These are phyloP conservation scores for Chelonus insularis DNA, from an alignment of 1,140 invertebrate species.

Conservation along the genomic window DNA sequence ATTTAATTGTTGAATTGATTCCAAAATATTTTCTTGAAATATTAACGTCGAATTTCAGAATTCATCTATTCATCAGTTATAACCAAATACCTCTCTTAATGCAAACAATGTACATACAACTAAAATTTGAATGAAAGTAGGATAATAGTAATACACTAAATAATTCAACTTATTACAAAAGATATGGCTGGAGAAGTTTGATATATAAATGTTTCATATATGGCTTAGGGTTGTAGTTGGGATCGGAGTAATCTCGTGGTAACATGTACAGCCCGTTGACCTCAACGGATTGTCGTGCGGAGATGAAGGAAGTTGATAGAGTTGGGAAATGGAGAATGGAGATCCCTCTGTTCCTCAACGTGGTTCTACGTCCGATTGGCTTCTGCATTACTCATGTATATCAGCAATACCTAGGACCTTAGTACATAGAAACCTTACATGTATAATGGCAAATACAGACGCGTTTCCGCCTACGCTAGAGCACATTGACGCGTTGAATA, in stretches of 20 bases:
- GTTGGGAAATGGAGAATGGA: background rate
- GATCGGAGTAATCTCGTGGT: background rate
- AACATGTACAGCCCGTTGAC: background rate
- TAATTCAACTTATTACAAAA: no score
- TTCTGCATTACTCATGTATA: constrained; percentile 16
- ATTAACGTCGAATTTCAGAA: no score
- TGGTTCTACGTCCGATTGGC: constrained; percentile 7
- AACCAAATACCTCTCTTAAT: no score
- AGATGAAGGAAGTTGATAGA: constrained; percentile 9
- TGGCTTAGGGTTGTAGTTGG: background rate
- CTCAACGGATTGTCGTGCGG: background rate
- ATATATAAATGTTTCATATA: background rate
- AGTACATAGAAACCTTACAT: constrained; percentile 1
- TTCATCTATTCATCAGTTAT: no score
- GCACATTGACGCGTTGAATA: constrained; percentile 20
- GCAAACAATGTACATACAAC: no score
- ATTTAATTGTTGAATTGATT: no score
- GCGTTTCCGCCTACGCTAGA: background rate
- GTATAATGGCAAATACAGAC: constrained; percentile 15
- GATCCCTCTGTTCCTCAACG: background rate
- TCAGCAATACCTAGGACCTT: background rate
- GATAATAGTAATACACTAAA: no score
- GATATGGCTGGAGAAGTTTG: no score
- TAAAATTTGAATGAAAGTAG: no score
- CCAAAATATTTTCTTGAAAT: no score